A percentile compares a stretch with the other conserved stretches of the same genome.
These are phyloP conservation scores for Xiphorhynchus elegans DNA, from an alignment of 2,113 vertebrate genomes.

Conservation along the genomic window DNA sequence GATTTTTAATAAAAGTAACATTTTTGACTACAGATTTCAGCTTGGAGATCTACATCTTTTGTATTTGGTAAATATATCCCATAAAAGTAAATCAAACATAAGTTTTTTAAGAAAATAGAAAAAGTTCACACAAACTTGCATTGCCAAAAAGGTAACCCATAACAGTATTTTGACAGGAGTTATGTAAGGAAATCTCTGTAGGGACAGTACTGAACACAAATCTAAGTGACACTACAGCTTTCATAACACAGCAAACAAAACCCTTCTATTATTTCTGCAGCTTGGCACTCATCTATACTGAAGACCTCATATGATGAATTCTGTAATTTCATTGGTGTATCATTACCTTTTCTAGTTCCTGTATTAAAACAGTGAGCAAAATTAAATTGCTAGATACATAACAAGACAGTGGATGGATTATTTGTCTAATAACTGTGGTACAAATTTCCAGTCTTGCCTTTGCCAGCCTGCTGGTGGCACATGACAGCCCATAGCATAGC, in stretches of 20 bases:
- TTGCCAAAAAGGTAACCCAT: background rate
- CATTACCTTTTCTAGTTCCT: background rate
- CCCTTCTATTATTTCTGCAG: background rate
- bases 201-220: background rate
- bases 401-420: background rate
- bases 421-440: background rate
- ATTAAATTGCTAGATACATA: background rate
- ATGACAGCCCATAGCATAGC: background rate
- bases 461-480: fast-evolving
- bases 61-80: background rate
- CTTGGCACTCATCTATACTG: background rate
- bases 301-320: background rate
- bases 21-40: background rate
- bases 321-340: background rate
- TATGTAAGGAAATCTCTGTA: background rate
- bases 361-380: background rate
- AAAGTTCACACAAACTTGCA: background rate
- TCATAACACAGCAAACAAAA: background rate
- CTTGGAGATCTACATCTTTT: background rate
- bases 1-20: background rate
- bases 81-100: background rate
- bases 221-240: background rate
- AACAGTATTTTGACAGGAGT: background rate
- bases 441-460: background rate
- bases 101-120: background rate